Percentiles rank a stretch among this genome's conserved stretches.
Evolutionary conservation across 1,140 invertebrate species (phyloP).

Genomic region (Drosophila gunungcola): DNA sequence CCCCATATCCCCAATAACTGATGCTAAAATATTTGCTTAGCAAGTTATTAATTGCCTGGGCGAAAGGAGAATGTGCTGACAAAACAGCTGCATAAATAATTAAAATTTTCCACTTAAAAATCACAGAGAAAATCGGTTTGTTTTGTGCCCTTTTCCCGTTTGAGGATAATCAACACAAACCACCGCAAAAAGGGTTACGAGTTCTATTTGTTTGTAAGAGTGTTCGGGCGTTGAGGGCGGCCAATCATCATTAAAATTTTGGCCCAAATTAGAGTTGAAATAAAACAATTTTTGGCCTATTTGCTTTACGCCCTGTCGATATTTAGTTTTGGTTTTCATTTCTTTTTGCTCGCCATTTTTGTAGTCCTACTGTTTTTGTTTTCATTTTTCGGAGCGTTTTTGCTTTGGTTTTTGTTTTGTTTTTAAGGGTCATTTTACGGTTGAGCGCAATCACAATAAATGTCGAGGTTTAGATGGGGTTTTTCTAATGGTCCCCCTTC

Average conservation of each 20-base stretch:
- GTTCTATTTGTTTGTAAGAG: slow-evolving; percentile 19
- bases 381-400: slow-evolving; percentile 11
- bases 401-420: slow-evolving; percentile 22
- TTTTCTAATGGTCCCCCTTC: slow-evolving; percentile 20
- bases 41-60: slow-evolving; percentile 67
- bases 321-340: slow-evolving; percentile 59
- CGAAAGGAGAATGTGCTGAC: slow-evolving; percentile 22
- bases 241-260: slow-evolving; percentile 76
- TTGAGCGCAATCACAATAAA: slow-evolving; percentile 68
- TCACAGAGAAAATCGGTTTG: slow-evolving; percentile 69
- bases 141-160: slow-evolving; percentile 34
- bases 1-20: background rate
- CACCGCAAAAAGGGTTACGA: slow-evolving; percentile 50
- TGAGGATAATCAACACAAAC: slow-evolving; percentile 50
- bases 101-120: slow-evolving; percentile 67
- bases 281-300: slow-evolving; percentile 71
- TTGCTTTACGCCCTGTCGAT: slow-evolving; percentile 56
- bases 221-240: slow-evolving; percentile 7
- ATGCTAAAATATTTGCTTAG: slow-evolving; percentile 45
- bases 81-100: slow-evolving; percentile 78
- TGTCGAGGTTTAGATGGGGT: slow-evolving; percentile 18
- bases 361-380: slow-evolving; percentile 14
- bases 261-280: slow-evolving; percentile 72
- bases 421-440: slow-evolving; percentile 66
- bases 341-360: slow-evolving; percentile 10